phyloP scores from a whole-genome alignment of 2,113 vertebrate genomes.

The Marmota flaviventris region DNA sequence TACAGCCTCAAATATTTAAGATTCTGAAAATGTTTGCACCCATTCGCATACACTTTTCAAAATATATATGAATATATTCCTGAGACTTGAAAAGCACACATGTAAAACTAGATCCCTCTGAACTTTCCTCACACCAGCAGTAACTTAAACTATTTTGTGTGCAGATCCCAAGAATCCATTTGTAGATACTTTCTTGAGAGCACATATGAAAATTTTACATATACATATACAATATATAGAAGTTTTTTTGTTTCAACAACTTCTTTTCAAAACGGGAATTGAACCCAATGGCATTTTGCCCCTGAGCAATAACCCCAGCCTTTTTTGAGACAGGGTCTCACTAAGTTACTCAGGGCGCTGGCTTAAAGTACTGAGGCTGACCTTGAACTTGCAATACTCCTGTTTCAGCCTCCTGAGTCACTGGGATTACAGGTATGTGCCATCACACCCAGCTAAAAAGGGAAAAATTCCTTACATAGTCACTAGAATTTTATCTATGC shows the following conservation, averaged over 20 bases:
- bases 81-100: neutral
- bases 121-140: neutral
- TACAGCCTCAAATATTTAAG: slow-evolving; percentile 63
- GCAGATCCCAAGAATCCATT: neutral
- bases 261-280: neutral
- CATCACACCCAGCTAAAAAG: neutral
- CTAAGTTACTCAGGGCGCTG: too few species aligned
- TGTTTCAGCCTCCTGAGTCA: neutral
- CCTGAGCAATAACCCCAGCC: too few species aligned
- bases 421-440: neutral
- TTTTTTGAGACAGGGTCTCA: neutral
- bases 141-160: slow-evolving; percentile 27
- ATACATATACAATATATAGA: neutral
- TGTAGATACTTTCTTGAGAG: neutral
- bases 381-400: neutral
- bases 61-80: slow-evolving; percentile 30
- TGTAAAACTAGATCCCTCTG: neutral
- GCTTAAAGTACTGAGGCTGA: neutral
- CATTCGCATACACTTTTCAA: neutral
- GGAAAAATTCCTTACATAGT: too few species aligned
- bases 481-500: too few species aligned
- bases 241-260: neutral
- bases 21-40: slow-evolving; percentile 22
- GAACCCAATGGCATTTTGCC: neutral
- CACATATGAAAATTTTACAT: neutral